Conservation (phyloP, 37 sponge, comb jelly and placozoan genomes). For the Chondrilla cf. caribensis region DNA sequence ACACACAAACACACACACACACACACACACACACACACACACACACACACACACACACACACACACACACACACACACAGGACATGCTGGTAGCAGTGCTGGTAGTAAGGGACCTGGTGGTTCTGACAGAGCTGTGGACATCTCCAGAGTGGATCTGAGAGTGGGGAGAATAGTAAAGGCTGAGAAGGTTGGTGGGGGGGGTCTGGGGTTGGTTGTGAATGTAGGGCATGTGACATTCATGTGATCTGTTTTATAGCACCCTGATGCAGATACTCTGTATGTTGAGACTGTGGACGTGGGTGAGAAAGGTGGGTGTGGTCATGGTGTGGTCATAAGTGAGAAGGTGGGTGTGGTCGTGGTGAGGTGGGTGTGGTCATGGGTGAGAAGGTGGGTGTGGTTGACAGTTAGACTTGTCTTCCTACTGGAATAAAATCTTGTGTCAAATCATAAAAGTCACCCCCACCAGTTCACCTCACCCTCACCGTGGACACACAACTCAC, state of each 20-base stretch:
- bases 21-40: background rate
- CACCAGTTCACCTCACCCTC: background rate
- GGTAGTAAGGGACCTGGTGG: conserved; percentile 12
- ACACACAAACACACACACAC: too few relatives aligned
- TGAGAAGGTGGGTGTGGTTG: too few relatives aligned
- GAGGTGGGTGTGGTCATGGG: too few relatives aligned
- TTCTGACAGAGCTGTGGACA: conserved; percentile 58
- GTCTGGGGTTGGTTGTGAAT: background rate
- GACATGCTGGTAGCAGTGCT: background rate
- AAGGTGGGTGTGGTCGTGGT: too few relatives aligned
- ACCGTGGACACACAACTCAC: background rate
- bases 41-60: background rate
- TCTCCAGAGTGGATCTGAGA: conserved; percentile 82
- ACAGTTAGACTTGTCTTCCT: too few relatives aligned
- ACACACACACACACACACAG: background rate
- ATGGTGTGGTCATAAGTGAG: background rate
- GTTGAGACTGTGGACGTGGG: conserved; percentile 85
- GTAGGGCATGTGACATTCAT: too few relatives aligned
- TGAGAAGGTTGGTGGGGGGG: conserved; percentile 57
- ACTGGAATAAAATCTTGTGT: too few relatives aligned
- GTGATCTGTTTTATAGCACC: conserved; percentile 72
- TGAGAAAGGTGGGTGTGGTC: conserved; percentile 50
- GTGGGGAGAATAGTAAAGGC: conserved; percentile 70
- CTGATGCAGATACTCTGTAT: conserved; percentile 85
- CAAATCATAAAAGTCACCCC: background rate